Evolutionary conservation across 1,140 invertebrate species (phyloP).

Genomic region (Leptoteleia sp.): DNA sequence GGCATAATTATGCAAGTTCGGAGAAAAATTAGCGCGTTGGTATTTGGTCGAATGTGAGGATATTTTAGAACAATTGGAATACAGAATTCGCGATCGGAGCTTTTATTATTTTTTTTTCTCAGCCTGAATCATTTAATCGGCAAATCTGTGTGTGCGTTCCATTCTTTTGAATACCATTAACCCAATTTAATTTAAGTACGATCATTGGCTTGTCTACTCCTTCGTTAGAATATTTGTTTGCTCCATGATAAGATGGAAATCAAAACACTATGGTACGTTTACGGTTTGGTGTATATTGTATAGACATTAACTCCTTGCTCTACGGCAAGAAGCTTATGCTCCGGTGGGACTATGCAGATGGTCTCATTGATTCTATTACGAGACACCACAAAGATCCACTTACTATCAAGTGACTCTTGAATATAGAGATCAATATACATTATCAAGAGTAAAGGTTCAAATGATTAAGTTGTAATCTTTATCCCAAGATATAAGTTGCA

Average conservation of each 20-base stretch:
- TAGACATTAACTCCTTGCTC: slow-evolving; percentile 41
- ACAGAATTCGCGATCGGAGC: not conserved
- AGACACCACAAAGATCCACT: slow-evolving; percentile 64
- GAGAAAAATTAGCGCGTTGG: slow-evolving; percentile 16
- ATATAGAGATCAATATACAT: slow-evolving; percentile 51
- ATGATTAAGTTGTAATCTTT: slow-evolving; percentile 45
- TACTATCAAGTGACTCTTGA: slow-evolving; percentile 58
- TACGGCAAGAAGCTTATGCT: slow-evolving; percentile 55
- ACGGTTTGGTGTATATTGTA: slow-evolving; percentile 46
- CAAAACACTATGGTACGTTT: slow-evolving; percentile 47
- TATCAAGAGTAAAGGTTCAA: slow-evolving; percentile 44
- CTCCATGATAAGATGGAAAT: slow-evolving; percentile 46
- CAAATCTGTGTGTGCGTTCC: not conserved
- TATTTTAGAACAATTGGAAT: slow-evolving; percentile 23
- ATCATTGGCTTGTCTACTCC: slow-evolving; percentile 22
- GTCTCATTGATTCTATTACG: slow-evolving; percentile 70
- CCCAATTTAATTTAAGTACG: slow-evolving; percentile 37
- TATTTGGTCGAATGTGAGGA: slow-evolving; percentile 5
- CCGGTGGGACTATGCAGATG: slow-evolving; percentile 58
- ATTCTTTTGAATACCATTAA: slow-evolving; percentile 47
- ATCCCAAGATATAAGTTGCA: not conserved
- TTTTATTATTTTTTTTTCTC: slow-evolving; percentile 2
- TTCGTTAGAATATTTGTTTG: slow-evolving; percentile 49
- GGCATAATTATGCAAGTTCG: slow-evolving; percentile 12
- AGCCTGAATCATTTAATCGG: slow-evolving; percentile 35